Conservation (phyloP, 2,888 invertebrate genomes). For the Cryptocephalus primarius region DNA sequence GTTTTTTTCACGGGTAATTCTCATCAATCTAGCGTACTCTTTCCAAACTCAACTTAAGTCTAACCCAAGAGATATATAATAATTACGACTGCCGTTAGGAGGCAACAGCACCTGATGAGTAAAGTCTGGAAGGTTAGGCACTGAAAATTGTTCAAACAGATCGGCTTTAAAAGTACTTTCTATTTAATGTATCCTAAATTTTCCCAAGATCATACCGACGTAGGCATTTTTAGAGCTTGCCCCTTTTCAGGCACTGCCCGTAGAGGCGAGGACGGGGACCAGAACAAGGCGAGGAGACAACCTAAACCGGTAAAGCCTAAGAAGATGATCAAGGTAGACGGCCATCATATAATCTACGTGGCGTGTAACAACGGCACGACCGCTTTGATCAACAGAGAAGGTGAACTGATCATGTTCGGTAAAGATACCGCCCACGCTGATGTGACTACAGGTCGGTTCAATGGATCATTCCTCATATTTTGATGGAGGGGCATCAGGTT, state of each 20-base stretch:
- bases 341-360: conserved; percentile 67
- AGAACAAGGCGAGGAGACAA: conserved; percentile 61
- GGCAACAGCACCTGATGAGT: too few relatives aligned
- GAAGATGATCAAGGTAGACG: conserved; percentile 82
- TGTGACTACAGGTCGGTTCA: conserved; percentile 42
- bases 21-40: neutral
- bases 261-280: conserved; percentile 90
- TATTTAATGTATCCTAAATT: too few relatives aligned
- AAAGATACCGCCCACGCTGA: conserved; percentile 86
- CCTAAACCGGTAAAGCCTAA: conserved; percentile 88
- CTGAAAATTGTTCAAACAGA: too few relatives aligned
- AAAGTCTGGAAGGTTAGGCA: too few relatives aligned
- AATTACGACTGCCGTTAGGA: too few relatives aligned
- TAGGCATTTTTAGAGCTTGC: too few relatives aligned
- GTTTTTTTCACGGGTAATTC: conserved; percentile 60
- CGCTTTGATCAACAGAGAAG: conserved; percentile 82
- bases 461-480: too few relatives aligned
- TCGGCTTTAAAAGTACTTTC: too few relatives aligned
- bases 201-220: too few relatives aligned
- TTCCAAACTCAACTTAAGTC: neutral
- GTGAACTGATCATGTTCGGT: conserved; percentile 86
- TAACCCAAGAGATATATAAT: too few relatives aligned
- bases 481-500: too few relatives aligned
- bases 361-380: conserved; percentile 94
- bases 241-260: conserved; percentile 62